Base-by-base conservation (phyloP, 2,797 vertebrate species). In the Gymnothorax javanicus region DNA sequence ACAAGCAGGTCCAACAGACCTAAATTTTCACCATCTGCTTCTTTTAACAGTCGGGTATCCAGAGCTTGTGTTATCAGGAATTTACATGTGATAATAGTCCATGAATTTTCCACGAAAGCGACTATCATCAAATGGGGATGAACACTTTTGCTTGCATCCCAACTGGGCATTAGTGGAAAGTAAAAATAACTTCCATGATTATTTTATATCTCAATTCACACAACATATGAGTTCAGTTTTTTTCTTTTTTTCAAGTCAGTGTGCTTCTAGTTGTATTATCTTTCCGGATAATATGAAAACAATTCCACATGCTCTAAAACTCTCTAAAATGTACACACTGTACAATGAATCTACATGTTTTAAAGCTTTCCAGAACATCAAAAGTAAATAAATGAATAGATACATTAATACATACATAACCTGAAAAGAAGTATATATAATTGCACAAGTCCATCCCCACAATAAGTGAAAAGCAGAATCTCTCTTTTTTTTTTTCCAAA, bases 241-340 rank as follows among this genome's bases (percentile, higher is more conserved):
- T 89, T 86, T 69, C 88, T 90, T 86, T 86, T 17, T 60, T 84
- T 52, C 62, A 88, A 88, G 93, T 92, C 91, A 89, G 88, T 96
- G 94, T 95, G 94, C 94, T 95, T 92, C 73, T 91, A 71, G 60
- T 82, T 87, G 91, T 92, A 87, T 91, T 92, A 92, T 94, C 91
- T 93, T 92, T 91, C 92, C 92, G 93, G 93, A 93, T 94, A 93
- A 91, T 94, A 94, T 91, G 93, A 94, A 95, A 95, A 96, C 91
- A 87, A 90, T 91, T 92, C 94, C 88, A 95, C 96, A 96, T 96
- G 96, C 95, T 95, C 93, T 92, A 95, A 95, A 95, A 94, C 90
- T 94, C 83, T 90, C 90, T 91, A 89, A 88, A 90, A 92, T 94
- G 94, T 92, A 95, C 94, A 95, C 93, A 90, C 93, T 95, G 94